Evolutionary conservation across 2,797 vertebrate genomes (phyloP).

Genomic region (Peromyscus aztecus): DNA sequence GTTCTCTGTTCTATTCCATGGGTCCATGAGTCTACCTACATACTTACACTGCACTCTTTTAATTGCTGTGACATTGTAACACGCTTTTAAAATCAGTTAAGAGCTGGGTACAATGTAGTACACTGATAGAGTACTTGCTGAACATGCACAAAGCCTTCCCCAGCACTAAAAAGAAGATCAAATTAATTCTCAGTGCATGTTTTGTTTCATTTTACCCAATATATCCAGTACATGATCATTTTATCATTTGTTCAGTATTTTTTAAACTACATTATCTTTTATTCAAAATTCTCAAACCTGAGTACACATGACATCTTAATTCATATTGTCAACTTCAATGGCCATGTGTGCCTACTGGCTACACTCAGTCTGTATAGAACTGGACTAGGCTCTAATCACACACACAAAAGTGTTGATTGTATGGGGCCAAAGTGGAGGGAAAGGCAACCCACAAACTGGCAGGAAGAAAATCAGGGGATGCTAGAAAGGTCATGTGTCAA

Average conservation of each 20-base stretch:
- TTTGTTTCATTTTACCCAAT: not conserved
- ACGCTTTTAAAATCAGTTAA: not conserved
- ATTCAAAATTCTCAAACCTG: not conserved
- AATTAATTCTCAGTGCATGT: not conserved
- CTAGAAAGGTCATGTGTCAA: not conserved
- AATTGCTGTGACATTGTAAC: not conserved
- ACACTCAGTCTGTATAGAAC: not conserved
- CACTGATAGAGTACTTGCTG: no score
- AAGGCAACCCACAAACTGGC: not conserved
- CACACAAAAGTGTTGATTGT: not conserved
- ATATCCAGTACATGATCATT: not conserved
- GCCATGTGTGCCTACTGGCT: no score
- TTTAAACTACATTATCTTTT: not conserved
- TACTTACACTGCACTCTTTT: not conserved
- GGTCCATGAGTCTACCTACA: not conserved
- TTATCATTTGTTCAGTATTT: not conserved
- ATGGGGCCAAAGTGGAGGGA: not conserved
- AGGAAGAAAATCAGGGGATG: not conserved
- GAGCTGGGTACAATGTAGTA: not conserved
- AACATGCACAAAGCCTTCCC: not conserved
- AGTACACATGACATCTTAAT: not conserved
- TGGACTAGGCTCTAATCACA: not conserved
- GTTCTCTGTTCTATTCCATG: not conserved
- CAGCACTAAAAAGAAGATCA: not conserved
- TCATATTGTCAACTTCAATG: not conserved